These are phyloP conservation scores for Phataginus tetradactyla DNA, from an alignment of 2,797 vertebrate genomes.

Conservation along the genomic window DNA sequence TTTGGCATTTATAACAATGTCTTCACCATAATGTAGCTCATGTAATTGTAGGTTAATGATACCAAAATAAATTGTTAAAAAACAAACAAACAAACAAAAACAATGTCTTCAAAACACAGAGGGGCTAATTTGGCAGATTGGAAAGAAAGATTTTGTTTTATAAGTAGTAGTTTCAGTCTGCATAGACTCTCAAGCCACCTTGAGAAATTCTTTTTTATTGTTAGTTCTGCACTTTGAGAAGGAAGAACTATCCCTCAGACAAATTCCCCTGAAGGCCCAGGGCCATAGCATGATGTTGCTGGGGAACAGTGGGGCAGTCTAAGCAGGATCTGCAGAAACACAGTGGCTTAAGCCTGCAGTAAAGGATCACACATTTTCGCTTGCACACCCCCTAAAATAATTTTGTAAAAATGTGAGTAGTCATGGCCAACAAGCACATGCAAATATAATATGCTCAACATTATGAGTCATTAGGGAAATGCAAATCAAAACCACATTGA, in stretches of 20 bases:
- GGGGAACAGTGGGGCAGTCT: not conserved
- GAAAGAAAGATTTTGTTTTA: not conserved
- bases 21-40: too few species aligned
- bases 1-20: not conserved
- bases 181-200: not conserved
- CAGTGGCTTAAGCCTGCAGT: not conserved
- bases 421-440: not conserved
- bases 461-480: not conserved
- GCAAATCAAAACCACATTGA: not conserved
- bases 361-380: not conserved
- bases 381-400: not conserved
- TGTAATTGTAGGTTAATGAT: too few species aligned
- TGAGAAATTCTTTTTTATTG: not conserved
- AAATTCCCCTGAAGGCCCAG: not conserved
- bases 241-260: not conserved
- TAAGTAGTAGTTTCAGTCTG: not conserved
- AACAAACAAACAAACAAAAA: too few species aligned
- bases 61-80: too few species aligned
- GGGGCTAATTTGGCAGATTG: not conserved
- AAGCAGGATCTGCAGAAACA: not conserved
- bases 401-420: not conserved
- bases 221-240: not conserved
- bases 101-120: not conserved
- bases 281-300: not conserved
- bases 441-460: not conserved